Percentiles rank a stretch among this genome's conserved stretches.
phyloP scores from a whole-genome alignment of 2,113 vertebrate genomes.

The Tauraco erythrolophus region DNA sequence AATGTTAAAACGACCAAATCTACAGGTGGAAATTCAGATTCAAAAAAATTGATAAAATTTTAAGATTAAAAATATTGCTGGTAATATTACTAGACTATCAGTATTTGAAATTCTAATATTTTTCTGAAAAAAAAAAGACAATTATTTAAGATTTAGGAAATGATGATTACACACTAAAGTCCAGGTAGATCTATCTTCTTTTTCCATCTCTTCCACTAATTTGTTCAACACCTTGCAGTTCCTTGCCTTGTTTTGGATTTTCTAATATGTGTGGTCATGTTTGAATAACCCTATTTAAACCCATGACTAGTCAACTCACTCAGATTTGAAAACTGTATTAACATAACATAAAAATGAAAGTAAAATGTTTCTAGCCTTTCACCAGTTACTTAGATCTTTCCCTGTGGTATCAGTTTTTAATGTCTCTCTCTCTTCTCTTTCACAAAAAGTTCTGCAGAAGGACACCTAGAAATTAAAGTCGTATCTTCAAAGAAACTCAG shows the following conservation, averaged over 20 bases:
- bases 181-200: not conserved
- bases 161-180: rapidly evolving
- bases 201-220: not conserved
- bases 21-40: not conserved
- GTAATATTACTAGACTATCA: not conserved
- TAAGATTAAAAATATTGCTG: not conserved
- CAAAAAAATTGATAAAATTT: not conserved
- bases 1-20: not conserved
- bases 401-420: not conserved
- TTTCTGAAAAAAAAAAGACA: not conserved
- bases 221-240: not conserved
- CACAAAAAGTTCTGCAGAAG: not conserved
- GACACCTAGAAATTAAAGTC: not conserved
- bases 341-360: not conserved
- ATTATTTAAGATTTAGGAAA: not conserved
- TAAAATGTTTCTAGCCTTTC: not conserved
- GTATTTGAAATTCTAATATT: not conserved
- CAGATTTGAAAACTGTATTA: not conserved
- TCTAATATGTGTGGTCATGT: not conserved
- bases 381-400: not conserved
- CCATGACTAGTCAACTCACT: not conserved
- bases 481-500: not conserved
- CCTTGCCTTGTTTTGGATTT: not conserved
- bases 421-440: not conserved
- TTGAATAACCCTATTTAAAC: not conserved